These are phyloP conservation scores for Progne subis DNA, from an alignment of 2,113 vertebrate species.

Conservation along the genomic window DNA sequence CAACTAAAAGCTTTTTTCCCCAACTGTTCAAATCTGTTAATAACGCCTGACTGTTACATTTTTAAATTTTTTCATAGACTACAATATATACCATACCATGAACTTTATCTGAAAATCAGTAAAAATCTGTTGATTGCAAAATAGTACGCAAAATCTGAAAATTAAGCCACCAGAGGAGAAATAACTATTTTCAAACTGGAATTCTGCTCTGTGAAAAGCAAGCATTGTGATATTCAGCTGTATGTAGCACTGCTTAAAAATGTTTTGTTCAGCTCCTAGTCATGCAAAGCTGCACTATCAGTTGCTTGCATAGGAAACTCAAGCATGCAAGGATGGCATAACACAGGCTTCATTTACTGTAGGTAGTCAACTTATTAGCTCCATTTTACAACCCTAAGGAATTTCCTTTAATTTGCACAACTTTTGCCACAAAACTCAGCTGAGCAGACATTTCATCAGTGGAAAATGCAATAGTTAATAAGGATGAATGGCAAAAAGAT, in stretches of 20 bases:
- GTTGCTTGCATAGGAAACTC: not conserved
- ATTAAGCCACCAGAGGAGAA: not conserved
- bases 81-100: not conserved
- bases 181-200: not conserved
- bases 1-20: not conserved
- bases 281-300: not conserved
- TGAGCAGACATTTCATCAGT: not conserved
- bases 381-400: not conserved
- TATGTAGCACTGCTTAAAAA: not conserved
- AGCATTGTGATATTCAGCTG: not conserved
- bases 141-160: not conserved
- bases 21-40: not conserved
- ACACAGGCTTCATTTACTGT: not conserved
- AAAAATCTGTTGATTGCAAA: not conserved
- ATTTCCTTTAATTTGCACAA: not conserved
- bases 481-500: not conserved
- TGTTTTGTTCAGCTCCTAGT: not conserved
- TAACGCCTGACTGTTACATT: not conserved
- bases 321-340: not conserved
- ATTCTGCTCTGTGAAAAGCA: not conserved
- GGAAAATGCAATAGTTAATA: not conserved
- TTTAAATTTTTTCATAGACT: not conserved
- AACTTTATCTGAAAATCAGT: not conserved
- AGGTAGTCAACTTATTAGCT: not conserved
- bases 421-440: not conserved